These are phyloP conservation scores for Apamea epomidion DNA, from an alignment of 2,888 invertebrate species.

Conservation along the genomic window DNA sequence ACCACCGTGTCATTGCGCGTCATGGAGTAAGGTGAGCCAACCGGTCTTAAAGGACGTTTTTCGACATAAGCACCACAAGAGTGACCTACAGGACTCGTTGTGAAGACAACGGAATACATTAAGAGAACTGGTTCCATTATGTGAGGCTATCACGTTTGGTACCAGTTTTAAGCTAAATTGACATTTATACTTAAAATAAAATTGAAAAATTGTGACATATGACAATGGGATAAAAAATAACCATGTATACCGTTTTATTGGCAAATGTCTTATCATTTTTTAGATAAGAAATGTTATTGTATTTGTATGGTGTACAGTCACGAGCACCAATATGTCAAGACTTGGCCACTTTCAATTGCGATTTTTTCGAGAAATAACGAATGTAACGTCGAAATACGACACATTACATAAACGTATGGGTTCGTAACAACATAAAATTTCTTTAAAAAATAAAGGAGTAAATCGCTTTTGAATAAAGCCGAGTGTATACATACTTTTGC, in stretches of 20 bases:
- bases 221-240: background rate
- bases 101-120: constrained; percentile 65
- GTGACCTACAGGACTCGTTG: constrained; percentile 77
- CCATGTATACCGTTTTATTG: background rate
- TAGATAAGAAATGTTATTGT: background rate
- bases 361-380: too few species aligned
- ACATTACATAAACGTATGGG: too few species aligned
- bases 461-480: too few species aligned
- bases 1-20: constrained; percentile 24
- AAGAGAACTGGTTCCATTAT: constrained; percentile 66
- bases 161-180: constrained; percentile 5
- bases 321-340: too few species aligned
- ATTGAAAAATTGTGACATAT: background rate
- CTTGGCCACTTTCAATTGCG: too few species aligned
- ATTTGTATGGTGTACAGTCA: too few species aligned
- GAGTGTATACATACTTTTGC: too few species aligned
- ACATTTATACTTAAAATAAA: background rate
- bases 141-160: constrained; percentile 9
- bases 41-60: constrained; percentile 70
- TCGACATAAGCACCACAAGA: constrained; percentile 65
- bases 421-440: too few species aligned
- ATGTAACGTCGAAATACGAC: too few species aligned
- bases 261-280: background rate
- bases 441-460: too few species aligned
- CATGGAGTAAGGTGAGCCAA: constrained; percentile 52